Evolutionary conservation across 1,140 invertebrate genomes (phyloP).

Genomic region (Drosophila sulfurigaster): DNA sequence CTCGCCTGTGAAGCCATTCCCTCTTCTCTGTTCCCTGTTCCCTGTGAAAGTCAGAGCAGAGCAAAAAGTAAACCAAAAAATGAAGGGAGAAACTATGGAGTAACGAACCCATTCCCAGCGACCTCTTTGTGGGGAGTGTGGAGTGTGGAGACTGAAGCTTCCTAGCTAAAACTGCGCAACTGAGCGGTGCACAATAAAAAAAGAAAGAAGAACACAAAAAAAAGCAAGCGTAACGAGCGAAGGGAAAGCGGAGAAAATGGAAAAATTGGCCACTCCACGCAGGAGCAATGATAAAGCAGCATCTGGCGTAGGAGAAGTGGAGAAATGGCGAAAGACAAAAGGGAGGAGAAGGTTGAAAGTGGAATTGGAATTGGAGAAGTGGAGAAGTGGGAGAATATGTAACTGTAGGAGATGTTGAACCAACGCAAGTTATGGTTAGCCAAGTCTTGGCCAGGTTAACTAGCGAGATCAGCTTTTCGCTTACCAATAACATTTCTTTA

Average conservation of each 20-base stretch:
- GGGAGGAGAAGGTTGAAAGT: neutral
- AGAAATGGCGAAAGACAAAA: neutral
- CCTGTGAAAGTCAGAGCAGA: too few relatives aligned
- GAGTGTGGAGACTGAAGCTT: too few relatives aligned
- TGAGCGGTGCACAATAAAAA: too few relatives aligned
- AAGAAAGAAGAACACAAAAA: slow-evolving; percentile 21
- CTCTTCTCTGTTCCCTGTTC: neutral
- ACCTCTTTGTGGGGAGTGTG: neutral
- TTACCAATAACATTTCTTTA: too few relatives aligned
- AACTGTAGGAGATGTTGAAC: neutral
- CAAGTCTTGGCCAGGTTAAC: too few relatives aligned
- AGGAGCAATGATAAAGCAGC: slow-evolving; percentile 6
- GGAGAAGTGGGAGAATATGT: neutral
- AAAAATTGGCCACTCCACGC: slow-evolving; percentile 70
- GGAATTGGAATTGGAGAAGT: neutral
- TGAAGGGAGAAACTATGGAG: slow-evolving; percentile 1
- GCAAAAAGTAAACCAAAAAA: slow-evolving; percentile 42
- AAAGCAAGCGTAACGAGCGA: slow-evolving; percentile 7
- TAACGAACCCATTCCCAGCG: neutral
- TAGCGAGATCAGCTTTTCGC: too few relatives aligned
- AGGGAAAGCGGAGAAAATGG: slow-evolving; percentile 53
- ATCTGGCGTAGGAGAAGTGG: neutral
- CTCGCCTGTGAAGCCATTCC: slow-evolving; percentile 18
- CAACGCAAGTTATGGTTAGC: too few relatives aligned
- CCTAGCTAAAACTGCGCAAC: slow-evolving; percentile 16